Conservation (phyloP, 2,113 vertebrate genomes). For the Bagarius yarrelli region DNA sequence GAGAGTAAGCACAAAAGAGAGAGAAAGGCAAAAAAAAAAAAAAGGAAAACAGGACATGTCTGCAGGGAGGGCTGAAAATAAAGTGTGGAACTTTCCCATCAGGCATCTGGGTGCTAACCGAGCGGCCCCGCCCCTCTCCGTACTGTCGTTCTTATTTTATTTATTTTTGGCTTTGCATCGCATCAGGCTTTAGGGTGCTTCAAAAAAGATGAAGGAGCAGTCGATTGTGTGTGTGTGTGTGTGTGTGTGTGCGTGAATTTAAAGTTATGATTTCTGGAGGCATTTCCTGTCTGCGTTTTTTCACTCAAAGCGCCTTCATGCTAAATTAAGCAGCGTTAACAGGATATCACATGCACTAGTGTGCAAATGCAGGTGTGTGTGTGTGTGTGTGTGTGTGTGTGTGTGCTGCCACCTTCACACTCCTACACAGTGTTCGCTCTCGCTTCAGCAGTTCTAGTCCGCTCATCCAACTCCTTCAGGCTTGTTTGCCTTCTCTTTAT, state of each 20-base stretch:
- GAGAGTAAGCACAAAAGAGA: neutral
- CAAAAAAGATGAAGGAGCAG: neutral
- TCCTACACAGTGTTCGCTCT: constrained; percentile 54
- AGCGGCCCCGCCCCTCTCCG: constrained; percentile 53
- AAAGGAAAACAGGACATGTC: constrained; percentile 75
- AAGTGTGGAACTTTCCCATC: constrained; percentile 76
- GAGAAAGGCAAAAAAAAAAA: constrained; percentile 28
- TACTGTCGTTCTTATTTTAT: neutral
- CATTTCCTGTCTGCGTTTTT: constrained; percentile 20
- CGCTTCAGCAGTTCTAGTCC: constrained; percentile 25
- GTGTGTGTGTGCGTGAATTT: neutral
- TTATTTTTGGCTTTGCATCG: neutral
- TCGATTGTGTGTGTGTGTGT: neutral
- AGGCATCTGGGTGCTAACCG: constrained; percentile 70
- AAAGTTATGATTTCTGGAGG: constrained; percentile 5
- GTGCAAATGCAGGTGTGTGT: constrained; percentile 20
- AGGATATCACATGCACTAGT: constrained; percentile 20
- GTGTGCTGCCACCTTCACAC: constrained; percentile 42
- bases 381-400: constrained; percentile 20
- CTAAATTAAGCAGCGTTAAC: constrained; percentile 37
- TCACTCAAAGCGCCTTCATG: constrained; percentile 14
- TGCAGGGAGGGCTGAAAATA: constrained; percentile 79
- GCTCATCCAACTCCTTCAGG: constrained; percentile 25
- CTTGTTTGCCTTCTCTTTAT: constrained; percentile 56
- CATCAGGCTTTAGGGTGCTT: neutral